Evolutionary conservation across 2,888 invertebrate species (phyloP).

Genomic region (Cantharis lateralis): DNA sequence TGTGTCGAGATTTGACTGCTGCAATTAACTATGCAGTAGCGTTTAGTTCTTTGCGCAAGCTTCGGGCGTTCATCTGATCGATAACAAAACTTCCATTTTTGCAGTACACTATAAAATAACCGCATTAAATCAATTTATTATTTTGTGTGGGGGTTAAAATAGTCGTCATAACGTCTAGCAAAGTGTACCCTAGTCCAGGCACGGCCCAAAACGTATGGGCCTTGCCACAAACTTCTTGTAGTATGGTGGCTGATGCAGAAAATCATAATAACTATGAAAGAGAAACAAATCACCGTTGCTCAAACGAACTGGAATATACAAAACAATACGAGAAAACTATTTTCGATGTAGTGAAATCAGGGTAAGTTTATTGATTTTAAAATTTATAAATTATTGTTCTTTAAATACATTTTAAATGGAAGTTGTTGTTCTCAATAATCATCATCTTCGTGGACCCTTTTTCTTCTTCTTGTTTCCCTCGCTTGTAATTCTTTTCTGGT

Average conservation of each 20-base stretch:
- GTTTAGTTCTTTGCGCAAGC: constrained; percentile 21
- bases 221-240: constrained; percentile 78
- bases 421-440: background rate
- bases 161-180: constrained; percentile 55
- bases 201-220: constrained; percentile 90
- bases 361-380: constrained; percentile 59
- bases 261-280: constrained; percentile 58
- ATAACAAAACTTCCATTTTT: constrained; percentile 26
- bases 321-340: constrained; percentile 69
- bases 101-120: constrained; percentile 30
- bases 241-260: constrained; percentile 75
- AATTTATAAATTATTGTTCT: background rate
- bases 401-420: background rate
- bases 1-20: background rate
- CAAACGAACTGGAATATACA: constrained; percentile 53
- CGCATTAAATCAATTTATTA: constrained; percentile 34
- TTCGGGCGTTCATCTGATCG: constrained; percentile 7
- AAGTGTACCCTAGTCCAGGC: constrained; percentile 83
- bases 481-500: background rate
- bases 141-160: constrained; percentile 30
- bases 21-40: background rate
- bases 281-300: constrained; percentile 54
- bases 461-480: background rate
- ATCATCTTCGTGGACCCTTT: background rate
- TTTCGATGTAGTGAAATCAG: constrained; percentile 84